These are phyloP conservation scores for Sphaeridia pumilis DNA, from an alignment of 2,888 invertebrate species.

Conservation along the genomic window DNA sequence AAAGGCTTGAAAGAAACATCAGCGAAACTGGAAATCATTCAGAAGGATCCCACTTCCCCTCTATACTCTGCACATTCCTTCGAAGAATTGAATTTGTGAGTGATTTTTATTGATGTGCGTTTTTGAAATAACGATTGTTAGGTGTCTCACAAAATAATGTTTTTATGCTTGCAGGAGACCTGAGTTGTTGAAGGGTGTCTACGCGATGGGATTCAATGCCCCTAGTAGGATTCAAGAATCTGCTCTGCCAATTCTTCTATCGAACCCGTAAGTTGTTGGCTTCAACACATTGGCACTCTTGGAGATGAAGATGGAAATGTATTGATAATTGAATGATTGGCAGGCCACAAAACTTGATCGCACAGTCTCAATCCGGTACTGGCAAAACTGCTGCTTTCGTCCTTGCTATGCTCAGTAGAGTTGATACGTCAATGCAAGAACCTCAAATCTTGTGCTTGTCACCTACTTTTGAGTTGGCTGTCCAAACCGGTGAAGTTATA, in stretches of 20 bases:
- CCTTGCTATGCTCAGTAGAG: constrained; percentile 87
- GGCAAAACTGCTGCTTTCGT: constrained; percentile 99
- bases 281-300: too few species aligned
- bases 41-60: constrained; percentile 86
- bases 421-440: constrained; percentile 62
- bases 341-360: constrained; percentile 92
- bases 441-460: constrained; percentile 90
- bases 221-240: constrained; percentile 96
- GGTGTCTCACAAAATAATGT: too few species aligned
- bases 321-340: too few species aligned
- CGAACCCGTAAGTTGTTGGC: constrained; percentile 58
- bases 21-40: constrained; percentile 75
- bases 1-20: constrained; percentile 72
- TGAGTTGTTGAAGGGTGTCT: constrained; percentile 81
- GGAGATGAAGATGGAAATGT: too few species aligned
- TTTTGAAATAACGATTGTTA: too few species aligned
- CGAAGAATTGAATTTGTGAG: constrained; percentile 68
- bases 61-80: constrained; percentile 84
- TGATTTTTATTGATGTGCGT: too few species aligned
- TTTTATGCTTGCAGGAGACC: constrained; percentile 57
- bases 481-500: constrained; percentile 96
- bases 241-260: constrained; percentile 82
- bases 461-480: constrained; percentile 94
- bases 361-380: constrained; percentile 97
- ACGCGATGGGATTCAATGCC: constrained; percentile 94